Conservation (phyloP, 2,888 invertebrate genomes). For the Myopa testacea region DNA sequence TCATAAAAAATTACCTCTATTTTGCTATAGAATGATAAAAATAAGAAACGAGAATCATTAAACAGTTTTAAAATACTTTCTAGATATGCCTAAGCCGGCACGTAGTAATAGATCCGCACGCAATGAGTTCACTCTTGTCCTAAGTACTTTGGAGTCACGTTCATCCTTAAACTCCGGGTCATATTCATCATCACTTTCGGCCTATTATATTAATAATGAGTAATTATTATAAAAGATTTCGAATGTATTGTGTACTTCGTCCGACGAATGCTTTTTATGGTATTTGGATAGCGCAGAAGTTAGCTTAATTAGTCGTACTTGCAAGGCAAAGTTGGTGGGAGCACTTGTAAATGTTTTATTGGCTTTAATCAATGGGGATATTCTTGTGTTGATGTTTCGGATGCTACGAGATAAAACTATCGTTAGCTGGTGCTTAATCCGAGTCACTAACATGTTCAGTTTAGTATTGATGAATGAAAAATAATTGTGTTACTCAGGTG, state of each 20-base stretch:
- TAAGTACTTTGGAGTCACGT: slow-evolving; percentile 76
- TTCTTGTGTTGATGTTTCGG: too few species aligned
- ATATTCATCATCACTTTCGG: slow-evolving; percentile 71
- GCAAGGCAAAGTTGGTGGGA: not conserved
- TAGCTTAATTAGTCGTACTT: not conserved
- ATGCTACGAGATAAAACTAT: too few species aligned
- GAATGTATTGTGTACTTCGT: slow-evolving; percentile 20
- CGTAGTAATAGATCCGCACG: slow-evolving; percentile 80
- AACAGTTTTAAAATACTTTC: slow-evolving; percentile 72
- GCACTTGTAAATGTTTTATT: too few species aligned
- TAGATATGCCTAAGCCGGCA: slow-evolving; percentile 76
- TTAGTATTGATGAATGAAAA: too few species aligned
- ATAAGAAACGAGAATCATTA: not conserved
- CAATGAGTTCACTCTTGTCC: slow-evolving; percentile 75
- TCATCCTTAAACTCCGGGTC: slow-evolving; percentile 70
- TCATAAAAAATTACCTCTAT: slow-evolving; percentile 84
- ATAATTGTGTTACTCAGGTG: too few species aligned
- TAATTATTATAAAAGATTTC: not conserved
- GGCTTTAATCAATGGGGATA: too few species aligned
- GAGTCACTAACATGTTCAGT: too few species aligned
- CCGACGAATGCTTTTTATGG: slow-evolving; percentile 53
- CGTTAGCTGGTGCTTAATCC: too few species aligned
- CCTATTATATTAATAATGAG: slow-evolving; percentile 25
- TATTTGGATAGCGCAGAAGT: slow-evolving; percentile 49
- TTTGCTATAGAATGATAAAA: slow-evolving; percentile 72